Percentiles rank a stretch among this genome's conserved stretches.
Evolutionary conservation across 2,113 vertebrate species (phyloP).

Genomic region (Sinosuthora webbiana): DNA sequence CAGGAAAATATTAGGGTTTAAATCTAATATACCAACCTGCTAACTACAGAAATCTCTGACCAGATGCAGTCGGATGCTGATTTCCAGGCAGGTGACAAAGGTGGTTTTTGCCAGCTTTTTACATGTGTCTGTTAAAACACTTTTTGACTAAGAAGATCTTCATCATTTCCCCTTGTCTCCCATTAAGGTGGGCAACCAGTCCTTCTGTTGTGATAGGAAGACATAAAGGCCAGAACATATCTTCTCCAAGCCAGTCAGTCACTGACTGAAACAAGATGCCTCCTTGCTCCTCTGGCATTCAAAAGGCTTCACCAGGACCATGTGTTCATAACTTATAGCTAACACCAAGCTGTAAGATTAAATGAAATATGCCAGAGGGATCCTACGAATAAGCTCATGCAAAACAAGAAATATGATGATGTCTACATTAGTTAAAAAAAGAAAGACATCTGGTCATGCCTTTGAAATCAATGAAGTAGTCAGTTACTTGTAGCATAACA

Average conservation of each 20-base stretch:
- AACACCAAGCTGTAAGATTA: background rate
- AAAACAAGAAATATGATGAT: background rate
- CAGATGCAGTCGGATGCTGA: background rate
- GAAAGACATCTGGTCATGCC: background rate
- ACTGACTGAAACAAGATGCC: background rate
- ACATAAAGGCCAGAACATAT: background rate
- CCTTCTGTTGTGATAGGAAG: background rate
- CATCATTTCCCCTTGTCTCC: background rate
- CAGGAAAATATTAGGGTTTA: background rate
- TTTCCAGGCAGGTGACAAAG: background rate
- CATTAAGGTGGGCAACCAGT: background rate
- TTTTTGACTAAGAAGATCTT: background rate
- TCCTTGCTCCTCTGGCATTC: background rate
- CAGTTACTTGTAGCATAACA: background rate
- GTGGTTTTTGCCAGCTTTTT: background rate
- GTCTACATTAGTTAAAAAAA: background rate
- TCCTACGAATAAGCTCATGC: background rate
- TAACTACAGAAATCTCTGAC: background rate
- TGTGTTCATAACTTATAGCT: rapidly evolving
- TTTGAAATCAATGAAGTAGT: background rate
- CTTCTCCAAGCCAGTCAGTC: background rate
- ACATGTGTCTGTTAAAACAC: background rate
- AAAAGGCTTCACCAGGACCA: background rate
- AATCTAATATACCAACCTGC: background rate
- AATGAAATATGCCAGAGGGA: background rate